Evolutionary conservation across 2,797 vertebrate genomes (phyloP), one percentile per base, ranked within the genome.

Genomic region (Sparidentex hasta): DNA sequence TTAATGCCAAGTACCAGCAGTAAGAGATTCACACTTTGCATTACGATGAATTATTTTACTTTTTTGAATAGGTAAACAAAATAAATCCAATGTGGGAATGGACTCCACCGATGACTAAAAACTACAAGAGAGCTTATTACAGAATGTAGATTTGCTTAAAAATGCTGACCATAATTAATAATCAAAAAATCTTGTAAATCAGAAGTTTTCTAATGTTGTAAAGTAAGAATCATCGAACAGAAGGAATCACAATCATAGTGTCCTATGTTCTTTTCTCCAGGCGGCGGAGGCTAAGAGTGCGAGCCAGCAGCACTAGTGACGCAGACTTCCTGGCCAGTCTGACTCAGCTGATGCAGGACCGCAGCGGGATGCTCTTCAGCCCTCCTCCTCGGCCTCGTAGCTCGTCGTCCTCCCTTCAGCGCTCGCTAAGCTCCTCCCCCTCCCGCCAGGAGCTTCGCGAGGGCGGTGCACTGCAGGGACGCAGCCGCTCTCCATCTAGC

Each of bases 291-390:
- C 96, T 98, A 79, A 96, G 95, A 93, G 97, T 99, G 82, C 95
- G 98, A n/a, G 97, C 97, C 71, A 98, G 97, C 86, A 98, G 97
- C 95, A 98, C 95, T 69, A 98, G 97, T 0, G 98, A 99, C 46
- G 97, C 98, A 7, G 98, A 99, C 91, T 98, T 99, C 87, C 96
- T 99, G 63, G 97, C 97, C 84, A 97, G 96, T 75, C 96, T 99
- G 92, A 97, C 97, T 88, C 97, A 99, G 93, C 96, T 99, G 91
- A 96, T 99, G 91, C 97, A 99, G 91, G 92, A 97, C 86, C 95
- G 97, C 67, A 95, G 94, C 44, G 95, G 96, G 47, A 93, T 96
- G 79, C 97, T 97, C 76, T 96, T 97, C 93, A 98, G 96, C 89
- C 96, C 97, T 11, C 96, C 96, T 51, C 93, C 95, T n/a, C 96